Base-by-base conservation (phyloP, 1,140 invertebrate genomes). In the Zaprionus africanus region DNA sequence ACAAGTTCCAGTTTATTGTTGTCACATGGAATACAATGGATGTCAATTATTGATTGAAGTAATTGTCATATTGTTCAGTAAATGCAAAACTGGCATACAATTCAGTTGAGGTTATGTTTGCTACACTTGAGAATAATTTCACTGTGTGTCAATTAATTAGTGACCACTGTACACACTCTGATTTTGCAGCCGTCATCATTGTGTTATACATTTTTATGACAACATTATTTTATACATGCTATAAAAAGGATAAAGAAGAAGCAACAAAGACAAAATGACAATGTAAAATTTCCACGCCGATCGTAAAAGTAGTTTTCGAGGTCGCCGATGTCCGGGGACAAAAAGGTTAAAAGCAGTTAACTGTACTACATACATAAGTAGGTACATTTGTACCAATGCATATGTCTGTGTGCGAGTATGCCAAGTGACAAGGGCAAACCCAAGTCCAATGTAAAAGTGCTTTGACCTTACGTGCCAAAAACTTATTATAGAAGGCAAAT, bases 391-490 rank as follows among this genome's bases (percentile, higher is more conserved):
- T 22, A 61, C n/a, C 11, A 66, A 43, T 43, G 41, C 28, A 15
- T 22, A 22, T 24, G n/a, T 56, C 26, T 56, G 53, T 46, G 41
- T 11, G 41, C 7, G 41, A 17, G 7, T 7, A 67, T 59, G 69
- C 66, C 78, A 88, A 80, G 76, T 59, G 69, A 69, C 81, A 88
- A 80, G 76, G 80, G 73, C 83, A 75, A 78, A 51, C 61, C 58
- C 76, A 67, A 75, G 46, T 68, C 63, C 80, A 78, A 71, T 60
- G 49, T 69, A 70, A 68, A 88, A 84, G 84, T 88, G 76, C 75
- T 84, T 90, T 81, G 76, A 84, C 81, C 85, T 84, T 83, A 88
- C 75, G 70, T 71, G 57, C 64, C 56, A 61, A 78, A 78, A 56
- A 26, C 28, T 57, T 69, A 71, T 57, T 69, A 71, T 67, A 81